Conservation (phyloP, 2,797 vertebrate genomes). For the Meda fulgida region DNA sequence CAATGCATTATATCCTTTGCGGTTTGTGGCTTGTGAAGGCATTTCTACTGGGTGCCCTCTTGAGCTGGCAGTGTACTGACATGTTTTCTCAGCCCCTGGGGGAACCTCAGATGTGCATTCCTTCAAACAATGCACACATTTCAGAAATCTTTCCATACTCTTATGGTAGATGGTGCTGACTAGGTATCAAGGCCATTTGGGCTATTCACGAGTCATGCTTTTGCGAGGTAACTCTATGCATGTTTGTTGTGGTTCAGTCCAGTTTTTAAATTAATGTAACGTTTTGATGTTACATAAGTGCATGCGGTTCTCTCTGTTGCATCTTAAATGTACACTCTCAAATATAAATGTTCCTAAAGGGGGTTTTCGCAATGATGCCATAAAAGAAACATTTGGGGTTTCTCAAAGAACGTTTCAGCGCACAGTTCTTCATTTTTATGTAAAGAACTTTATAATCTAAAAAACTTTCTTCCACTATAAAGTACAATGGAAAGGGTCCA, state of each 20-base stretch:
- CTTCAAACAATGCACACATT: slow-evolving; percentile 79
- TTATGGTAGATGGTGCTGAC: not conserved
- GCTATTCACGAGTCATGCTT: not conserved
- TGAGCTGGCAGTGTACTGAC: slow-evolving; percentile 80
- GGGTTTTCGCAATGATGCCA: not conserved
- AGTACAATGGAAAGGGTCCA: not conserved
- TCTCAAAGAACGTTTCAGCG: not conserved
- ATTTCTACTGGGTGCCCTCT: slow-evolving; percentile 76
- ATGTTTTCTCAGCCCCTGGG: slow-evolving; percentile 80
- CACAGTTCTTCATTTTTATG: not conserved
- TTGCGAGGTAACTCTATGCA: not conserved
- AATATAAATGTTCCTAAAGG: not conserved
- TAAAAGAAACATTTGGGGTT: not conserved
- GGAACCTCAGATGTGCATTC: slow-evolving; percentile 79
- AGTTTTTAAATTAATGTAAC: not conserved
- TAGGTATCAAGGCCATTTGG: slow-evolving; percentile 11
- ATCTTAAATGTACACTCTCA: slow-evolving; percentile 33
- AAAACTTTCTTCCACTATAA: not conserved
- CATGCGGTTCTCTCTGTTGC: slow-evolving; percentile 16
- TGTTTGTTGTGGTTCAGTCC: not conserved
- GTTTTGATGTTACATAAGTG: slow-evolving; percentile 46
- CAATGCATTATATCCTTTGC: slow-evolving; percentile 18
- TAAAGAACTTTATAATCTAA: not conserved
- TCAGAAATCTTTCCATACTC: slow-evolving; percentile 66
- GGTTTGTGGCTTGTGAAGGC: slow-evolving; percentile 64